Evolutionary conservation across 2,888 invertebrate species (phyloP).

Genomic region (Ichneumoninae sp.): DNA sequence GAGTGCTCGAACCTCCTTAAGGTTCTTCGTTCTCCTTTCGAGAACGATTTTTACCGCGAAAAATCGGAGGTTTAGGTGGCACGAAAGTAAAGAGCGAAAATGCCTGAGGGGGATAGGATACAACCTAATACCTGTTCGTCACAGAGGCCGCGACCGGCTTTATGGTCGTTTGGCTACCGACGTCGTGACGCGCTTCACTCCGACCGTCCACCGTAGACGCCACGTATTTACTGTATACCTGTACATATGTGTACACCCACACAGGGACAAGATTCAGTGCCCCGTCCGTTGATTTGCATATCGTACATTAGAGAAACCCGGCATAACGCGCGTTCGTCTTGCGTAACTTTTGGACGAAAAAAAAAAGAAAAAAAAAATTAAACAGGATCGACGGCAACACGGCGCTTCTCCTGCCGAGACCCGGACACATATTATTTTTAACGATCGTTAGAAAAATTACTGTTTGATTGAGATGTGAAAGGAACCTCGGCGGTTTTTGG

Average conservation of each 20-base stretch:
- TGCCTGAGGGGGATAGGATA: not conserved
- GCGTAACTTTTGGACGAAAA: conserved; percentile 26
- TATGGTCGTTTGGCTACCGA: conserved; percentile 21
- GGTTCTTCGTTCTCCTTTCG: not conserved
- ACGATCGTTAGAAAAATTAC: conserved; percentile 15
- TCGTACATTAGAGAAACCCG: conserved; percentile 52
- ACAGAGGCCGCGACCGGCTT: conserved; percentile 13
- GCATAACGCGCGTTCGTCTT: conserved; percentile 39
- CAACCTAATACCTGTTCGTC: conserved; percentile 12
- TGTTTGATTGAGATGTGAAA: conserved; percentile 38
- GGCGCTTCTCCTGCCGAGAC: not conserved
- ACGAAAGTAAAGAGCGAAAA: conserved; percentile 4
- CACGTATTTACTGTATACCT: conserved; percentile 7
- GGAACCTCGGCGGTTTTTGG: not conserved
- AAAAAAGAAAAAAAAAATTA: conserved; percentile 6
- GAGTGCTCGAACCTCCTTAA: not conserved
- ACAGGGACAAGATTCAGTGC: conserved; percentile 2
- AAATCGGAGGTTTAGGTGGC: not conserved
- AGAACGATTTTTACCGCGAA: not conserved
- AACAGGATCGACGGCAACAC: not conserved
- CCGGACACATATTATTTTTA: not conserved
- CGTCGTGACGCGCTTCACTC: conserved; percentile 8
- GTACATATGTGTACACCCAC: not conserved
- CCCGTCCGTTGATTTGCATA: conserved; percentile 50
- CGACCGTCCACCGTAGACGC: conserved; percentile 12